These are phyloP conservation scores for Rhinolophus ferrumequinum DNA, from an alignment of 2,113 vertebrate species.

Conservation along the genomic window DNA sequence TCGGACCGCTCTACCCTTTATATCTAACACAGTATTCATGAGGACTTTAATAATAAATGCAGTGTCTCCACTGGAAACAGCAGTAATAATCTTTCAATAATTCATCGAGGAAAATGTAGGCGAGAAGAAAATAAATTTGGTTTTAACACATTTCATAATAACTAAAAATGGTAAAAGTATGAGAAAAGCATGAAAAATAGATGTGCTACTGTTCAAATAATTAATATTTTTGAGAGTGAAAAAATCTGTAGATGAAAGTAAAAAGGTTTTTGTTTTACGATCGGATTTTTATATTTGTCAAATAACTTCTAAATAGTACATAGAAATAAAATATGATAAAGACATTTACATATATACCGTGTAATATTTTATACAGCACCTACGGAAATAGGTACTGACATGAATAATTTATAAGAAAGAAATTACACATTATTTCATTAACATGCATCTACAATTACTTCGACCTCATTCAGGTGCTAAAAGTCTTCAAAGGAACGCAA, in stretches of 20 bases:
- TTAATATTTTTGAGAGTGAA: slow-evolving; percentile 19
- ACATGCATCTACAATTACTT: slow-evolving; percentile 60
- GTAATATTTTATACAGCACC: slow-evolving; percentile 57
- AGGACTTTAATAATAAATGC: slow-evolving; percentile 48
- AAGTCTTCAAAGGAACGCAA: background rate
- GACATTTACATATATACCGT: background rate
- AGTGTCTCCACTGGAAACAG: slow-evolving; percentile 42
- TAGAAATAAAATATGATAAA: slow-evolving; percentile 62
- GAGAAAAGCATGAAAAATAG: slow-evolving; percentile 61
- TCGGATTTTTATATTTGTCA: slow-evolving; percentile 3
- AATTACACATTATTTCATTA: slow-evolving; percentile 47
- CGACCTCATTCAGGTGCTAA: slow-evolving; percentile 16
- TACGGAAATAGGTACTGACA: slow-evolving; percentile 47
- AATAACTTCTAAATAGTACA: slow-evolving; percentile 10
- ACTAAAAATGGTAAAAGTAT: slow-evolving; percentile 63
- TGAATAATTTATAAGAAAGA: slow-evolving; percentile 71
- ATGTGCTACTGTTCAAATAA: slow-evolving; percentile 37
- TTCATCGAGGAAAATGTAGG: slow-evolving; percentile 51
- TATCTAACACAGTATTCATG: background rate
- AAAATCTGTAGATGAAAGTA: slow-evolving; percentile 16
- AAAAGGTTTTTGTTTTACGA: slow-evolving; percentile 38
- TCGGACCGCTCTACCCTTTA: background rate
- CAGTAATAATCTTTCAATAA: slow-evolving; percentile 65
- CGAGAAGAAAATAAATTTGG: slow-evolving; percentile 56
- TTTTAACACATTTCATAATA: slow-evolving; percentile 48